Evolutionary conservation across 2,888 invertebrate genomes (phyloP).

Genomic region (Coecobrya sp.): DNA sequence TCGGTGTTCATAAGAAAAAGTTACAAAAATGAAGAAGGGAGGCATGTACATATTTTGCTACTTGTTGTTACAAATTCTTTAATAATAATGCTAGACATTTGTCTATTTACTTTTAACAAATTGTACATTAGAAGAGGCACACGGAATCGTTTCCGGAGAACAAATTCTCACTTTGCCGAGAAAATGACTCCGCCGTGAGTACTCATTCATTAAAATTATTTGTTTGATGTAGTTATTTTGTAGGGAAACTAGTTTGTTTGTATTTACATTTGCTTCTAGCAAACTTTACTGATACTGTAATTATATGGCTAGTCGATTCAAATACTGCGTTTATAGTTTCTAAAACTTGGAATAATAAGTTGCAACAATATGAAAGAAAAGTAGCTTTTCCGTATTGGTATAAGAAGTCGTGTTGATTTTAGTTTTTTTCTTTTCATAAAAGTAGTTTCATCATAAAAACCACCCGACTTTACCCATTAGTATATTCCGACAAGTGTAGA

Average conservation of each 20-base stretch:
- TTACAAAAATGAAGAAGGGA: background rate
- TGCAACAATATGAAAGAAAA: background rate
- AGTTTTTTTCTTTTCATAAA: background rate
- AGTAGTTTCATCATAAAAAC: slow-evolving; percentile 35
- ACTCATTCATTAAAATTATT: slow-evolving; percentile 72
- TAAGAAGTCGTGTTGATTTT: no score
- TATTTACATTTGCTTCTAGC: slow-evolving; percentile 56
- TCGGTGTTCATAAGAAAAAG: background rate
- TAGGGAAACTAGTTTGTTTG: background rate
- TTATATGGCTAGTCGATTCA: slow-evolving; percentile 47
- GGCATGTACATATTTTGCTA: background rate
- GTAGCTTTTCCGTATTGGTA: no score
- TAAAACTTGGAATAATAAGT: background rate
- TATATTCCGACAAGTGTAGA: no score
- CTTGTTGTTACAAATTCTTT: slow-evolving; percentile 50
- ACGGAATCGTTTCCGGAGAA: slow-evolving; percentile 70
- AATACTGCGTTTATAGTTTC: background rate
- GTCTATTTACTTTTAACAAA: slow-evolving; percentile 62
- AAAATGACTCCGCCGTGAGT: slow-evolving; percentile 48
- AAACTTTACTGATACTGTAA: slow-evolving; percentile 4
- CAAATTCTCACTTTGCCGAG: slow-evolving; percentile 62
- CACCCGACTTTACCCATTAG: slow-evolving; percentile 1
- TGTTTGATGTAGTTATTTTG: slow-evolving; percentile 49
- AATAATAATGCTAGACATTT: slow-evolving; percentile 18
- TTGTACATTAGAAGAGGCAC: slow-evolving; percentile 65